These are phyloP conservation scores for Parnassius smintheus DNA, from an alignment of 2,888 invertebrate species.

Conservation along the genomic window DNA sequence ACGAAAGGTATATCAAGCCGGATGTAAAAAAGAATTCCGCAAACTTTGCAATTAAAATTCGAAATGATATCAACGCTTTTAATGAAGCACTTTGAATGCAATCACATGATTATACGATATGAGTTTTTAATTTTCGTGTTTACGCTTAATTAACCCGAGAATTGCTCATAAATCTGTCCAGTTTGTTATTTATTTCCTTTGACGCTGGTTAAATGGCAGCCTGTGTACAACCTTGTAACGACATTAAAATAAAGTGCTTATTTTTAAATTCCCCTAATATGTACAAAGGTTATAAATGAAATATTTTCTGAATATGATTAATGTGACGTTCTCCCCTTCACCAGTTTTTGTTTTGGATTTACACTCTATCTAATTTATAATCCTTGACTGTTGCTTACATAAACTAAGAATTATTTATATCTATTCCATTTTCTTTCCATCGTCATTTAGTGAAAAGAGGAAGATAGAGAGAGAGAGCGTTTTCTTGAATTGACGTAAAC, in stretches of 20 bases:
- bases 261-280: not conserved
- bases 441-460: too few species aligned
- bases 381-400: not conserved
- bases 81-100: not conserved
- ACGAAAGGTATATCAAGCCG: too few species aligned
- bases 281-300: not conserved
- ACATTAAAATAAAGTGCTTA: too few species aligned
- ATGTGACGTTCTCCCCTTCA: not conserved
- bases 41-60: not conserved
- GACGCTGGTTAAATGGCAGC: slow-evolving; percentile 4
- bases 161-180: slow-evolving; percentile 20
- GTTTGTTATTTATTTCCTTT: slow-evolving; percentile 14
- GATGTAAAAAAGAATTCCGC: not conserved
- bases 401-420: not conserved
- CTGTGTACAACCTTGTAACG: not conserved
- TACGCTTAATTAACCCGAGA: slow-evolving; percentile 22
- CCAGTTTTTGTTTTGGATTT: not conserved
- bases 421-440: not conserved
- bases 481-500: too few species aligned
- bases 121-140: slow-evolving; percentile 26
- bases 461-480: too few species aligned
- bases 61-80: not conserved
- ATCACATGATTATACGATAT: slow-evolving; percentile 19
- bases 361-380: not conserved
- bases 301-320: not conserved